A percentile compares a stretch with the other conserved stretches of the same genome.
These are phyloP conservation scores for Trachurus trachurus DNA, from an alignment of 2,797 vertebrate genomes.

Conservation along the genomic window DNA sequence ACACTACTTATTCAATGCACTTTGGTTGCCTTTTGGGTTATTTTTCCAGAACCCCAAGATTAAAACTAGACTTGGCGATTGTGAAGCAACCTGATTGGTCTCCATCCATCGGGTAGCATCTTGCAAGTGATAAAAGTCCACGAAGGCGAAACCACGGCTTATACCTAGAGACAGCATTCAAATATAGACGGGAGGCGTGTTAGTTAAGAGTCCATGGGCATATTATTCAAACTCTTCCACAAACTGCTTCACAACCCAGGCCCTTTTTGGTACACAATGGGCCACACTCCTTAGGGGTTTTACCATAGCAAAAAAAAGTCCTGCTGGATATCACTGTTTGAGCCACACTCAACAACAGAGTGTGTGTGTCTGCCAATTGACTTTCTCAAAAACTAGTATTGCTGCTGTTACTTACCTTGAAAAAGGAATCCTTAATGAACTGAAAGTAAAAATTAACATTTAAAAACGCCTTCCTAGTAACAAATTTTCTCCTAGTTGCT, in stretches of 20 bases:
- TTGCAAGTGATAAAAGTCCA: slow-evolving; percentile 99
- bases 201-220: slow-evolving; percentile 99
- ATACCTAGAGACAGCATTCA: slow-evolving; percentile 99
- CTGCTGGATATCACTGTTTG: slow-evolving; percentile 80
- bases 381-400: slow-evolving; percentile 77
- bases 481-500: slow-evolving; percentile 86
- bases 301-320: slow-evolving; percentile 96
- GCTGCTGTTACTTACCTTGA: slow-evolving; percentile 77
- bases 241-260: slow-evolving; percentile 99
- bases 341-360: slow-evolving; percentile 77
- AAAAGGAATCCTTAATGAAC: slow-evolving; percentile 48
- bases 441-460: slow-evolving; percentile 61
- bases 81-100: slow-evolving; percentile 99
- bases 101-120: slow-evolving; percentile 99
- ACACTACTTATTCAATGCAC: slow-evolving; percentile 69
- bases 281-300: slow-evolving; percentile 91
- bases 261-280: slow-evolving; percentile 92
- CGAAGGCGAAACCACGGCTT: slow-evolving; percentile 99
- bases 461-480: slow-evolving; percentile 41
- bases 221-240: slow-evolving; percentile 97
- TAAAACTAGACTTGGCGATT: slow-evolving; percentile 99
- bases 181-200: slow-evolving; percentile 99
- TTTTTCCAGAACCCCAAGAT: slow-evolving; percentile 89
- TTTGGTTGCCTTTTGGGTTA: slow-evolving; percentile 83
- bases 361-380: slow-evolving; percentile 84